Conservation (phyloP, 2,797 vertebrate species). For the Darevskia mixta region DNA sequence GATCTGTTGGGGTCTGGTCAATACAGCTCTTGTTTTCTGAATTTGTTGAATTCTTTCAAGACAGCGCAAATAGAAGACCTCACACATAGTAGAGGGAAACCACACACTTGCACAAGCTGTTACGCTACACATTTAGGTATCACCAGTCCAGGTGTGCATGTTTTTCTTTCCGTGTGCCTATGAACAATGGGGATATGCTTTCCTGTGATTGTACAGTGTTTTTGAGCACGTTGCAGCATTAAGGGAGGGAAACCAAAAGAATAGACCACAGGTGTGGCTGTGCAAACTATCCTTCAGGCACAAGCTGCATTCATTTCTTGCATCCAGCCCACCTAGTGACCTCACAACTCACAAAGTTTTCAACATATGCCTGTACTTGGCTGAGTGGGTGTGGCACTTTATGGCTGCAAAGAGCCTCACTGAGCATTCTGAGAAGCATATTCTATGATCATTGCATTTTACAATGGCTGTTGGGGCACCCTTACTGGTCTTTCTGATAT, state of each 20-base stretch:
- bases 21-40: slow-evolving; percentile 13
- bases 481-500: background rate
- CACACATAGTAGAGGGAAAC: background rate
- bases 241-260: background rate
- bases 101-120: background rate
- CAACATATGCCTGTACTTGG: too few relatives aligned
- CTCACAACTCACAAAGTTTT: too few relatives aligned
- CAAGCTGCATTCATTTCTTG: background rate
- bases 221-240: background rate
- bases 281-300: background rate
- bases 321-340: too few relatives aligned
- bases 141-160: background rate
- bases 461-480: background rate
- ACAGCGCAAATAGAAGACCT: background rate
- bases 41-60: slow-evolving; percentile 24
- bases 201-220: background rate
- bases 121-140: background rate
- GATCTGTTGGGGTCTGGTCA: slow-evolving; percentile 19
- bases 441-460: background rate
- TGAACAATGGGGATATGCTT: background rate
- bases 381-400: background rate
- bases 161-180: background rate
- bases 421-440: background rate
- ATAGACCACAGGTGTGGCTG: background rate
- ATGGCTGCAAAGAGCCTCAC: background rate